Base-by-base conservation (phyloP, 1,140 invertebrate genomes). In the Streblospio benedicti region DNA sequence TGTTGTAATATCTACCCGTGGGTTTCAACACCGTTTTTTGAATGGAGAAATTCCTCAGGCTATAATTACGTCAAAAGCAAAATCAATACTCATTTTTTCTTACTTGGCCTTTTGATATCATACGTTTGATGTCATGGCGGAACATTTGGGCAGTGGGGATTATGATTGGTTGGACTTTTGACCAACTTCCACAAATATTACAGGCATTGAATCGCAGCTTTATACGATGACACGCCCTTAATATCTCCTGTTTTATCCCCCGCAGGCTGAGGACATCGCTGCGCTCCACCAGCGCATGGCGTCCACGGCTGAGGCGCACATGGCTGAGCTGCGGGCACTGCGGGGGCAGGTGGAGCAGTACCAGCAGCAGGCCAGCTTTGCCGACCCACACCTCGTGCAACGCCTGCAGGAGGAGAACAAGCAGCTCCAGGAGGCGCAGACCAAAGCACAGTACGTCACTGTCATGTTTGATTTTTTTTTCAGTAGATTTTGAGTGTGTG, bases 201-300 rank as follows among this genome's bases (percentile, higher is more conserved):
- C 6, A 27, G 45, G 6, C 0, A 9, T 6, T 12, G 4, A 45
- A 6, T 47, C 30, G 30, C 30, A 27, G 23, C 25, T 47, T 3
- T 27, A n/a, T 47, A 47, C 2, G n/a, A 47, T 27, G 30, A 1
- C 2, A 47, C 5, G 25, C 25, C 30, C 12, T 47, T 47, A 16
- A 47, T 47, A 27, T 27, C 30, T 47, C 2, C 25, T 47, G 23
- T 47, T 9, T 47, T 27, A 47, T 47, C 9, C 30, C 66, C 51
- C 59, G 4, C 66, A 71, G 63, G 47, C 71, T 25, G 70, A 79
- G 23, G 86, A 87, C 65, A 72, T 83, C 27, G 80, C 84, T 62
- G 80, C 82, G 3, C 71, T 84, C 18, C 81, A 83, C 59, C 73
- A 78, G 1, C 78, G 83, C 6, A 79, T 86, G 73, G 83, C 85